These are phyloP conservation scores for Neoitamus cyanurus DNA, from an alignment of 2,888 invertebrate genomes.

Conservation along the genomic window DNA sequence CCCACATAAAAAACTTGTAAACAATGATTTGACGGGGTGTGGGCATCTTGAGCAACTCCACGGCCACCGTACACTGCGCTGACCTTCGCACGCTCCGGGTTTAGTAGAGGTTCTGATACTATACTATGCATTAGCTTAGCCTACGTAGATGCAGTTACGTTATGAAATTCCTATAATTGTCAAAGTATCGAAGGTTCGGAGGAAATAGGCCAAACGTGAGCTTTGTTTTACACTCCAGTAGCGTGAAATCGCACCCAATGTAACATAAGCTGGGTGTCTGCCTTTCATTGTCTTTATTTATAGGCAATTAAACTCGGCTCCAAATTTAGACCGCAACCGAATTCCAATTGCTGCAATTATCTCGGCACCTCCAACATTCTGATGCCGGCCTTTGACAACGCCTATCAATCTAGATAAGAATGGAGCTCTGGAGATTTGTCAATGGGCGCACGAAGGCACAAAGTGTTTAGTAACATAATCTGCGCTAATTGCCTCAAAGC, in stretches of 20 bases:
- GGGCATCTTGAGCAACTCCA: neutral
- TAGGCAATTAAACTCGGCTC: neutral
- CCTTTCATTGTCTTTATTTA: neutral
- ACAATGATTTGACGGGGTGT: neutral
- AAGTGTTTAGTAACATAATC: neutral
- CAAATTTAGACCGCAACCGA: neutral
- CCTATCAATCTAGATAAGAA: neutral
- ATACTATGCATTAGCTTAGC: neutral
- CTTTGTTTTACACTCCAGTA: neutral
- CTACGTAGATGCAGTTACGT: neutral
- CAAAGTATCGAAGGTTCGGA: slow-evolving; percentile 2
- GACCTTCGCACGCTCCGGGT: neutral
- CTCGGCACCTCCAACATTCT: neutral
- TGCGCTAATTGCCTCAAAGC: neutral
- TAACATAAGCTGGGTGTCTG: neutral
- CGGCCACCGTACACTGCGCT: too few species aligned
- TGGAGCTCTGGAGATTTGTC: neutral
- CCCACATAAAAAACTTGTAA: neutral
- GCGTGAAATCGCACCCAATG: slow-evolving; percentile 1
- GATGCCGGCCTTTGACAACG: neutral
- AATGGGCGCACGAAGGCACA: neutral
- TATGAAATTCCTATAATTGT: slow-evolving; percentile 16
- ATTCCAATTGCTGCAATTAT: neutral
- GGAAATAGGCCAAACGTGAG: slow-evolving; percentile 14
- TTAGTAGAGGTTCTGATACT: neutral